Evolutionary conservation across 2,888 invertebrate species (phyloP).

Genomic region (Latrodectus hesperus): DNA sequence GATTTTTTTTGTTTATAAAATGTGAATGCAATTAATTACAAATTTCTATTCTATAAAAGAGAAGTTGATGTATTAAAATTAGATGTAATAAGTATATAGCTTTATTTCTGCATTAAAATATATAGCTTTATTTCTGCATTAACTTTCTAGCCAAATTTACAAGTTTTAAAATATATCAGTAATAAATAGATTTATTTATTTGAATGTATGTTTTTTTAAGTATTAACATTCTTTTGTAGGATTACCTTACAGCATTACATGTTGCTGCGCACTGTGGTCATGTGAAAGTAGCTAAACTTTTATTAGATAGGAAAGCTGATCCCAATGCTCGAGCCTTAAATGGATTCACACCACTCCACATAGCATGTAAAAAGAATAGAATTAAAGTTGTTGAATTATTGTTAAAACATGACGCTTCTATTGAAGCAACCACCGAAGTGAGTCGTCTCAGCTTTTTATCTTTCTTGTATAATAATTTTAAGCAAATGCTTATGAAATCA

Average conservation of each 20-base stretch:
- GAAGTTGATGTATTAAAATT: too few species aligned
- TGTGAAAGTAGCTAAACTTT: conserved; percentile 94
- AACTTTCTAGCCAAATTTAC: too few species aligned
- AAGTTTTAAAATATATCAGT: too few species aligned
- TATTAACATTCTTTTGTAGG: conserved; percentile 75
- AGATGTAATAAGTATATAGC: too few species aligned
- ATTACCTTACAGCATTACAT: conserved; percentile 97
- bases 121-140: too few species aligned
- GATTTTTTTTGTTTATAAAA: too few species aligned
- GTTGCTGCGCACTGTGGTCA: conserved; percentile 97
- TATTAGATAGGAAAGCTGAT: conserved; percentile 96
- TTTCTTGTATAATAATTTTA: not conserved
- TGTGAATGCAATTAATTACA: too few species aligned
- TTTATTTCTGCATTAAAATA: too few species aligned
- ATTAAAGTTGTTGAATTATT: conserved; percentile 97
- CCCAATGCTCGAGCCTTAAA: conserved; percentile 97
- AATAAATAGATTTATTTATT: too few species aligned
- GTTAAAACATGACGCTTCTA: conserved; percentile 96
- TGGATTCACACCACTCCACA: conserved; percentile 98
- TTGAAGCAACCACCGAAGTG: conserved; percentile 85
- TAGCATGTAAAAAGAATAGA: conserved; percentile 99
- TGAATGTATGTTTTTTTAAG: too few species aligned
- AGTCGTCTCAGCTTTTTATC: conserved; percentile 59
- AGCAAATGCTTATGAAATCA: not conserved
- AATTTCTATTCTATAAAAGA: too few species aligned